Percentiles rank a stretch among this genome's conserved stretches.
These are phyloP conservation scores for Eutrigla gurnardus DNA, from an alignment of 2,797 vertebrate genomes.

Conservation along the genomic window DNA sequence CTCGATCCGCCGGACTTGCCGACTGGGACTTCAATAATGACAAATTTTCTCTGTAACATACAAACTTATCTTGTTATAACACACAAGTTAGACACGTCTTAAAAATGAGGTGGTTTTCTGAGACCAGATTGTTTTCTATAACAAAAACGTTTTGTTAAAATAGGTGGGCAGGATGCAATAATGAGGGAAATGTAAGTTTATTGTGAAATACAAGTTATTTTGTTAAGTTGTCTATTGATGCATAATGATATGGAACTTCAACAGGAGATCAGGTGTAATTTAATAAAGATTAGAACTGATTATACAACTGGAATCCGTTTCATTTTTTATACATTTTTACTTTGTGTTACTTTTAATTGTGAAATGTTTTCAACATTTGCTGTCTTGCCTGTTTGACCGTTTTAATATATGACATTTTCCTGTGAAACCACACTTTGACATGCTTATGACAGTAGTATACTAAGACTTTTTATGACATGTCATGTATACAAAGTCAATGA, in stretches of 20 bases:
- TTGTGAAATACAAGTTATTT: not conserved
- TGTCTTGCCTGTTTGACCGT: too few species aligned
- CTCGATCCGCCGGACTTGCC: too few species aligned
- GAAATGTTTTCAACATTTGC: not conserved
- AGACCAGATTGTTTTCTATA: not conserved
- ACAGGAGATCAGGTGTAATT: not conserved
- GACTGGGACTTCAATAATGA: not conserved
- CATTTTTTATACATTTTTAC: not conserved
- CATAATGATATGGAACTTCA: not conserved
- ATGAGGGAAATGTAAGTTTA: not conserved
- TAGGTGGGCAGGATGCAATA: not conserved
- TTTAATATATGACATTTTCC: too few species aligned
- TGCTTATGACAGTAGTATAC: too few species aligned
- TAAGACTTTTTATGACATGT: too few species aligned
- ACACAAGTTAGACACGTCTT: not conserved
- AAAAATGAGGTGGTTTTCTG: not conserved
- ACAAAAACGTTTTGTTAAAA: not conserved
- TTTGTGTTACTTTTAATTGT: not conserved
- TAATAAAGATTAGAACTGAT: not conserved
- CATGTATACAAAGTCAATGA: too few species aligned
- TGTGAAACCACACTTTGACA: too few species aligned
- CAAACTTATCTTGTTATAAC: not conserved
- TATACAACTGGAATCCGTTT: not conserved
- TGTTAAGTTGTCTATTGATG: not conserved
- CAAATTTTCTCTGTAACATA: not conserved